Evolutionary conservation across 2,797 vertebrate genomes (phyloP).

Genomic region (Hemibagrus guttatus): DNA sequence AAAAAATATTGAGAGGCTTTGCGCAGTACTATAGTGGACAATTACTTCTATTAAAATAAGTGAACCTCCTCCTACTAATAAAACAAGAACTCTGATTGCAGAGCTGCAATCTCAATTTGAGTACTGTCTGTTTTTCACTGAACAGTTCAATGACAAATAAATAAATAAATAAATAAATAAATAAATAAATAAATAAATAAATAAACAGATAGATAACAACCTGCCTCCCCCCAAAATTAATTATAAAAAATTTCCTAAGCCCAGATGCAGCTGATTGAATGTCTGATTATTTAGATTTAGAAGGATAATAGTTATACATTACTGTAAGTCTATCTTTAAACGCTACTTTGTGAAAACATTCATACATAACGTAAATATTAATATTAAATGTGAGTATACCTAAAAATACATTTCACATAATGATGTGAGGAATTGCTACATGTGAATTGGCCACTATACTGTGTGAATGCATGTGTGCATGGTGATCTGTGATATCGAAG

Average conservation of each 20-base stretch:
- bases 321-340: not conserved
- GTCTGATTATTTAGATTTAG: not conserved
- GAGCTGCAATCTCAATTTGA: conserved; percentile 1
- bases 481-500: not conserved
- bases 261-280: not conserved
- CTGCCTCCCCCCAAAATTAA: too few species aligned
- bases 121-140: not conserved
- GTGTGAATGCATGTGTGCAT: not conserved
- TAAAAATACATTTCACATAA: not conserved
- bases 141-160: not conserved
- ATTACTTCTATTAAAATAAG: conserved; percentile 34
- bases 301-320: not conserved
- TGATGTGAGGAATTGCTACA: not conserved
- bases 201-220: too few species aligned
- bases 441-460: not conserved
- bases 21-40: conserved; percentile 19
- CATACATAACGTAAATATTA: not conserved
- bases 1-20: not conserved
- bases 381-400: too few species aligned
- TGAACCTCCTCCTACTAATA: conserved; percentile 35
- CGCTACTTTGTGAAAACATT: not conserved
- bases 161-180: not conserved
- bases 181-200: too few species aligned
- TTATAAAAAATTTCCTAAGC: not conserved
- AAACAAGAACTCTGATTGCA: conserved; percentile 38